phyloP scores from a whole-genome alignment of 2,113 vertebrate genomes.

The Corynorhinus townsendii region DNA sequence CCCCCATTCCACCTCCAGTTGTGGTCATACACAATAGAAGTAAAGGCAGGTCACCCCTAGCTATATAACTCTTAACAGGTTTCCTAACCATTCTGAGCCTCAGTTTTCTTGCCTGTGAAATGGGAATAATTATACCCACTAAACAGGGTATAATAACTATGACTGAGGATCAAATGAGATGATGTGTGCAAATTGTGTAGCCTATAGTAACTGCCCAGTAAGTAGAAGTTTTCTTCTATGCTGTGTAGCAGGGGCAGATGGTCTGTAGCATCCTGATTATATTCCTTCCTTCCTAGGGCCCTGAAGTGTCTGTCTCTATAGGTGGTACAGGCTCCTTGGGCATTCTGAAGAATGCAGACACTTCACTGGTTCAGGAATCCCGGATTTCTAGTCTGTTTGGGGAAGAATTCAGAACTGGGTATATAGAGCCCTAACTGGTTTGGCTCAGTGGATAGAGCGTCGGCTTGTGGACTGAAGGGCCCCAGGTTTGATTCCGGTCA shows the following conservation, averaged over 20 bases:
- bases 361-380: not conserved
- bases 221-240: not conserved
- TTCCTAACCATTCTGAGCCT: not conserved
- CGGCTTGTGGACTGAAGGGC: too few relatives aligned
- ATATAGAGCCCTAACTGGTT: not conserved
- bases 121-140: not conserved
- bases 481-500: too few relatives aligned
- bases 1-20: not conserved
- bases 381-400: not conserved
- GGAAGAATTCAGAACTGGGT: constrained; percentile 22
- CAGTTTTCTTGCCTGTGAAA: not conserved
- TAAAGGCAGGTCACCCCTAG: not conserved
- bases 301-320: not conserved
- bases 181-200: not conserved
- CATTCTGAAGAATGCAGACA: not conserved
- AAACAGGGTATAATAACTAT: not conserved
- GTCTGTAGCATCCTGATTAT: not conserved
- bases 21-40: not conserved
- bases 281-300: not conserved
- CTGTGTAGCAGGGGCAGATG: not conserved
- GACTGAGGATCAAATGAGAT: not conserved
- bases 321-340: not conserved
- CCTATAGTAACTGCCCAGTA: not conserved
- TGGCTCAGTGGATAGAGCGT: too few relatives aligned
- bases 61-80: not conserved